Conservation (phyloP, 2,888 invertebrate species). For the Nemurella pictetii region DNA sequence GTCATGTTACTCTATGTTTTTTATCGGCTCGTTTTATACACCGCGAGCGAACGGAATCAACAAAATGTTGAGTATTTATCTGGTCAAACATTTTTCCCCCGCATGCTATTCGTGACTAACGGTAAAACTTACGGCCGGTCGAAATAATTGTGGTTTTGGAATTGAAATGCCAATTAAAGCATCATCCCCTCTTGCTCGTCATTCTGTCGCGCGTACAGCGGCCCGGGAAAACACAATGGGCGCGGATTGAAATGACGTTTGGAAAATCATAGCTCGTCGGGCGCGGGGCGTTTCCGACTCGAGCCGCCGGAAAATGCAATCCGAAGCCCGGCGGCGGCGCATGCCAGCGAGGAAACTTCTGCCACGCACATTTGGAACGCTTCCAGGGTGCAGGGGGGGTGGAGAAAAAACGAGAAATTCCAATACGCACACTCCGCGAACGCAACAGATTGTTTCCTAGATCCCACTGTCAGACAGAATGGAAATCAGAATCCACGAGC, state of each 20-base stretch:
- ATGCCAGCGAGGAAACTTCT: background rate
- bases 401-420: background rate
- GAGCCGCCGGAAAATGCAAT: background rate
- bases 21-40: background rate
- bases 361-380: background rate
- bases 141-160: background rate
- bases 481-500: background rate
- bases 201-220: background rate
- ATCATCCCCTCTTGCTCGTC: background rate
- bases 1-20: background rate
- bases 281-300: background rate
- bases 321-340: background rate
- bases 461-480: background rate
- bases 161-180: background rate
- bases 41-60: too few species aligned
- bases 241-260: background rate
- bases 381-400: too few species aligned
- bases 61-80: background rate
- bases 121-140: background rate
- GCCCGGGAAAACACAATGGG: background rate
- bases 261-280: background rate
- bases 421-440: background rate
- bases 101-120: too few species aligned
- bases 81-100: background rate
- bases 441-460: background rate